Percentiles rank a stretch among this genome's conserved stretches.
These are phyloP conservation scores for Margarornis squamiger DNA, from an alignment of 2,797 vertebrate species.

Conservation along the genomic window DNA sequence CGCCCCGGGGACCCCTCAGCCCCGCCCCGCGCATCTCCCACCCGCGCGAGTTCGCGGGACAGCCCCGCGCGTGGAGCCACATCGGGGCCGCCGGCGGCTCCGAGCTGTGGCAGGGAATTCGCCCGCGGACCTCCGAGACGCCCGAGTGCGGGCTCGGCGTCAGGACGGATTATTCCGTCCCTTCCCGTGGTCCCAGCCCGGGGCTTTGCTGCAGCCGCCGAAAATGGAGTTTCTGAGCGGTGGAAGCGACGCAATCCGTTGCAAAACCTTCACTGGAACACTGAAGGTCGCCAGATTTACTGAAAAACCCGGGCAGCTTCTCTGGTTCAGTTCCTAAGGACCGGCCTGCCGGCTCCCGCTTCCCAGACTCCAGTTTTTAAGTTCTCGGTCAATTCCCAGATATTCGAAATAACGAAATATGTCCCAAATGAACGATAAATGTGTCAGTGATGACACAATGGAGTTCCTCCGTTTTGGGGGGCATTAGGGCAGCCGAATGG, in stretches of 20 bases:
- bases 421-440: not conserved
- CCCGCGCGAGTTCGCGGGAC: not conserved
- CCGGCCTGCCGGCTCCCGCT: not conserved
- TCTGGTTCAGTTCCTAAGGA: not conserved
- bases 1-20: not conserved
- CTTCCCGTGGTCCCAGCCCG: not conserved
- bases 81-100: too few species aligned
- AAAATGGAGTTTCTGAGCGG: not conserved
- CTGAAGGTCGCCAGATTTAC: not conserved
- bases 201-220: not conserved
- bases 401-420: not conserved
- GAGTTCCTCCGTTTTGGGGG: not conserved
- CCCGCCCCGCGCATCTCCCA: not conserved
- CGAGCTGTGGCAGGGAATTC: fast-evolving
- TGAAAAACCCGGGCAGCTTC: not conserved
- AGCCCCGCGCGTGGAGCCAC: fast-evolving
- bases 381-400: too few species aligned
- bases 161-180: not conserved
- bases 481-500: not conserved
- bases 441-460: not conserved
- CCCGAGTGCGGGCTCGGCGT: fast-evolving
- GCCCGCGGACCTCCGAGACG: not conserved
- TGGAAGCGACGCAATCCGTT: not conserved
- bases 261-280: not conserved
- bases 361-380: not conserved